phyloP scores from a whole-genome alignment of 2,113 vertebrate species.

The Butastur rufipennis region DNA sequence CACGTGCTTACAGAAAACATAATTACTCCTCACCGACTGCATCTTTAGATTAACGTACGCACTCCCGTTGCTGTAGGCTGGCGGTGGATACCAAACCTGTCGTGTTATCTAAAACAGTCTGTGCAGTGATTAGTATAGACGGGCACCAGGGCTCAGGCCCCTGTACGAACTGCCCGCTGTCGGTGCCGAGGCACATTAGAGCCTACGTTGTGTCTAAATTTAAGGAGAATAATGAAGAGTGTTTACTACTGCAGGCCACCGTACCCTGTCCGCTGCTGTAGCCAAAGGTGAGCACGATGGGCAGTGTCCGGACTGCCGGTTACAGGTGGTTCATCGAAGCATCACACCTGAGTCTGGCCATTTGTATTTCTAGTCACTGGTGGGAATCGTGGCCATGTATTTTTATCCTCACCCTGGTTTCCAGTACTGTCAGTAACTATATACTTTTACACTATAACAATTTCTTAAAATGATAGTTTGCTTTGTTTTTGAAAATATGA shows the following conservation, averaged over 20 bases:
- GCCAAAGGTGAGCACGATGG: background rate
- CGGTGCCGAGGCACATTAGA: background rate
- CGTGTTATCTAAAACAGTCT: background rate
- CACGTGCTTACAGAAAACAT: background rate
- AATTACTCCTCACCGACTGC: background rate
- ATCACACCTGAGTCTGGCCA: background rate
- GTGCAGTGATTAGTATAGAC: background rate
- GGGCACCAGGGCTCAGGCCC: background rate
- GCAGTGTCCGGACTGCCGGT: background rate
- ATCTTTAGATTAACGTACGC: background rate
- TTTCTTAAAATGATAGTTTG: background rate
- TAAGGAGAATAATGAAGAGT: background rate
- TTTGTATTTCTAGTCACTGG: background rate
- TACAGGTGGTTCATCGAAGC: background rate
- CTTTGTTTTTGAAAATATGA: background rate
- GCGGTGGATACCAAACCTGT: background rate
- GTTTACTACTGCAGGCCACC: background rate
- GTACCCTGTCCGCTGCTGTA: background rate
- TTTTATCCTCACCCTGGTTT: background rate
- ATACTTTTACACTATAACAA: background rate
- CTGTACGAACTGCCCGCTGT: background rate
- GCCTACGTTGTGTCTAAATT: background rate
- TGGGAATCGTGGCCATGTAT: background rate
- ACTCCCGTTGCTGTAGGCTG: background rate
- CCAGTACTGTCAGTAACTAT: background rate